A percentile compares a stretch with the other conserved stretches of the same genome.
phyloP scores from a whole-genome alignment of 2,888 invertebrate genomes.

The Xestia sexstrigata region DNA sequence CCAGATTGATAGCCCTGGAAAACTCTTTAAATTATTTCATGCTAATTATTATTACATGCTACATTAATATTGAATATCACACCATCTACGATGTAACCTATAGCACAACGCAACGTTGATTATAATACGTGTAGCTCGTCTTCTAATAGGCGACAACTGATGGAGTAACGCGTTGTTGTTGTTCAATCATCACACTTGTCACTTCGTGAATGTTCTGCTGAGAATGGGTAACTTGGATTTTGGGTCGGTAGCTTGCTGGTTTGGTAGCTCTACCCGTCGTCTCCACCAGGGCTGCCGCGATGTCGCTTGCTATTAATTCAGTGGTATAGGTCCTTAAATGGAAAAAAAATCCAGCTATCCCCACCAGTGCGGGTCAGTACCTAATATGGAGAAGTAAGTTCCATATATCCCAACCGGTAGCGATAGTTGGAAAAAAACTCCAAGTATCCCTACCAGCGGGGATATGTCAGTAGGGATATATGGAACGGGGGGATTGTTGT shows the following conservation, averaged over 20 bases:
- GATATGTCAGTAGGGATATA: no score
- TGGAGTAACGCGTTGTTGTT: slow-evolving; percentile 33
- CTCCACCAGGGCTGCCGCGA: neutral
- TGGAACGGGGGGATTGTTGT: neutral
- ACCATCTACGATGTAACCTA: slow-evolving; percentile 68
- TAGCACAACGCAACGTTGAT: slow-evolving; percentile 68
- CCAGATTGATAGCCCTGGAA: slow-evolving; percentile 88
- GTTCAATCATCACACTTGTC: neutral
- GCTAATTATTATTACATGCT: slow-evolving; percentile 87
- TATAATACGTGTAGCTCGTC: slow-evolving; percentile 55
- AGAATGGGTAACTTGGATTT: neutral
- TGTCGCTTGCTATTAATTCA: neutral
- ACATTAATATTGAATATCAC: slow-evolving; percentile 87
- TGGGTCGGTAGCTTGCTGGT: no score
- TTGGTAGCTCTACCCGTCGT: neutral
- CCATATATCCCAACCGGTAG: no score
- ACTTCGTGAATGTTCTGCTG: slow-evolving; percentile 5
- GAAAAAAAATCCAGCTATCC: no score
- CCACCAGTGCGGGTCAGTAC: no score
- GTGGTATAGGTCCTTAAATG: neutral
- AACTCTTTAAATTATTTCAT: slow-evolving; percentile 87
- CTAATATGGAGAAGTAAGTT: no score
- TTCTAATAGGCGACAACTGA: slow-evolving; percentile 24
- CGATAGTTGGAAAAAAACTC: no score
- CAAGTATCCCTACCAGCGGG: no score